A percentile compares a stretch with the other conserved stretches of the same genome.
Conservation (phyloP, 2,888 invertebrate genomes). For the Drosophila pseudotakahashii region DNA sequence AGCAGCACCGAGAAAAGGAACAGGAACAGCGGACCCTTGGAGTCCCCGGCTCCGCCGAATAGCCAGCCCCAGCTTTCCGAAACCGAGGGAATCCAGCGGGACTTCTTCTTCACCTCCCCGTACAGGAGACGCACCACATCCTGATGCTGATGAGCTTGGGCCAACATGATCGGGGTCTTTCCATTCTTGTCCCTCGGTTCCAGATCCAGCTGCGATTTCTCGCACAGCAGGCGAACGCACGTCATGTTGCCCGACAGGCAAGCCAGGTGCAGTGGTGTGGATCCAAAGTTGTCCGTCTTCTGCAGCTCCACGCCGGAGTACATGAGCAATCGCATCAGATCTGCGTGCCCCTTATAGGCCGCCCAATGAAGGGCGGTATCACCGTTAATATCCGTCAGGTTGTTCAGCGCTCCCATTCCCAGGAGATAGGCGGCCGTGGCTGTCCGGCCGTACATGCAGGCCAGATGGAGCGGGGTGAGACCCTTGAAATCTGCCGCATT, state of each 20-base stretch:
- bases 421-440: conserved; percentile 95
- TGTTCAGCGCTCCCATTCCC: conserved; percentile 94
- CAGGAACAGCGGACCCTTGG: conserved; percentile 93
- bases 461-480: conserved; percentile 94
- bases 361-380: conserved; percentile 98
- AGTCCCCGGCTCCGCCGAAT: conserved; percentile 95
- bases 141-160: conserved; percentile 93
- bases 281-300: conserved; percentile 96
- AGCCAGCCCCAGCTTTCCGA: conserved; percentile 95
- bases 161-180: conserved; percentile 95
- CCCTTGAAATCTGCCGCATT: conserved; percentile 95
- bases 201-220: conserved; percentile 95
- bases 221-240: conserved; percentile 94
- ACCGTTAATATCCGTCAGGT: conserved; percentile 95
- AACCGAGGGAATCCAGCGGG: conserved; percentile 94
- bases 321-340: conserved; percentile 93
- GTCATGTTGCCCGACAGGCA: conserved; percentile 94
- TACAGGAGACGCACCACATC: conserved; percentile 93
- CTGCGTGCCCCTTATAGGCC: conserved; percentile 95
- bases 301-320: conserved; percentile 95
- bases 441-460: conserved; percentile 96
- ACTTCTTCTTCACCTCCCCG: conserved; percentile 91
- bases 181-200: conserved; percentile 95
- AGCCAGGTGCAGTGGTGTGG: conserved; percentile 95
- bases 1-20: conserved; percentile 93